Base-by-base conservation (phyloP, 2,113 vertebrate species). In the Megalops atlanticus region DNA sequence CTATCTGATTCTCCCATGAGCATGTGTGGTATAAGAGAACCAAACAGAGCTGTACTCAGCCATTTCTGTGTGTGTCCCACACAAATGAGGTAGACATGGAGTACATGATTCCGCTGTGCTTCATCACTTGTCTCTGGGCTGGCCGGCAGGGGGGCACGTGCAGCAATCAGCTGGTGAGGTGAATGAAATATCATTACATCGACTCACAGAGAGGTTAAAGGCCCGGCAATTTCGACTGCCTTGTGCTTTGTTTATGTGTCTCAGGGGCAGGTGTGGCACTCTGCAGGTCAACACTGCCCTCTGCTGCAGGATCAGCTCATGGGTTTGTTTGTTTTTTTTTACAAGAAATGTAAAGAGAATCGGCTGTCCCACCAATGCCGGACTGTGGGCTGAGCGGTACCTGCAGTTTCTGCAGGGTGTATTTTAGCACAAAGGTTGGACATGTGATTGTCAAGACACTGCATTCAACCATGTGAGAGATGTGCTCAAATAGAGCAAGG, bases 241-340 rank as follows among this genome's bases (percentile, higher is more conserved):
- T 33, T 54, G 5, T 31, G 27, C 76, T 74, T 75, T 82, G 68
- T 83, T 78, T 78, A 52, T 70, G 75, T 31, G 58, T 54, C 64
- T 73, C 18, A 2, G 16, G 49, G 47, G 11, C 11, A 41, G 31
- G 24, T 31, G 75, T 40, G 76, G 76, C 27, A 40, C 69, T 79
- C n/a, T 41, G 40, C 52, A 79, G 70, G 71, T 54, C 81, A 74
- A 68, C 76, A 83, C 76, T 83, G 81, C 81, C 81, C 81, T 79
- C 81, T 83, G 70, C 81, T 79, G 81, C 24, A 31, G 58, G 58
- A 21, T n/a, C 27, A 31, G 58, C n/a, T 4, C 58, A 64, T 10
- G 11, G 58, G 8, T 27, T 8, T 31, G 24, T 31, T n/a, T n/a
- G n/a, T n/a, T n/a, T n/a, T n/a, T n/a, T n/a, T n/a, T n/a, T 64